Conservation (phyloP, 2,888 invertebrate species). For the Heliothis peltigera region DNA sequence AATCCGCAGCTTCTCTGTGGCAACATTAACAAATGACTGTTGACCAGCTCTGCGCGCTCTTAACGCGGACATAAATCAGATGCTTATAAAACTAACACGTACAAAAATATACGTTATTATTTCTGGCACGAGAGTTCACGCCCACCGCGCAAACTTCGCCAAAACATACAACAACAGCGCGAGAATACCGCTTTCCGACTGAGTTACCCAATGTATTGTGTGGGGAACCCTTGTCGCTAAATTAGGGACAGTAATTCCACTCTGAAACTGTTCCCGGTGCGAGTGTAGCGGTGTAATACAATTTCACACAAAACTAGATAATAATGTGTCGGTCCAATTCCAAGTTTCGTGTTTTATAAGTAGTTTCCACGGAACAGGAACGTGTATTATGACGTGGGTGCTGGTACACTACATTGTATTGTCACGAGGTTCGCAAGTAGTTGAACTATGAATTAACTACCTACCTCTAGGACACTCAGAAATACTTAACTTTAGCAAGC, state of each 20-base stretch:
- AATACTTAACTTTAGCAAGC: too few species aligned
- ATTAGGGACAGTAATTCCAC: slow-evolving; percentile 10
- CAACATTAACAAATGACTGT: slow-evolving; percentile 45
- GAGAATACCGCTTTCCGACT: slow-evolving; percentile 40
- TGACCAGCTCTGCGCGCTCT: slow-evolving; percentile 38
- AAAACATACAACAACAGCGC: slow-evolving; percentile 50
- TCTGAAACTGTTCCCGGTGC: not conserved
- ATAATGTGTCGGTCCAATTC: slow-evolving; percentile 1
- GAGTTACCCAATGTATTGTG: slow-evolving; percentile 44
- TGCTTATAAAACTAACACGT: slow-evolving; percentile 36
- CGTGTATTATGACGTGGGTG: not conserved
- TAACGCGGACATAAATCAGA: slow-evolving; percentile 52
- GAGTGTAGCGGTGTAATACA: not conserved
- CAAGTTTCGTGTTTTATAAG: not conserved
- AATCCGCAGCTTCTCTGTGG: slow-evolving; percentile 15
- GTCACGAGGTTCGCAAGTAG: too few species aligned
- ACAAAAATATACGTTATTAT: slow-evolving; percentile 52
- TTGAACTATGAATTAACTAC: too few species aligned
- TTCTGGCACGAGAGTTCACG: slow-evolving; percentile 34
- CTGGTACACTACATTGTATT: not conserved
- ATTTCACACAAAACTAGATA: not conserved
- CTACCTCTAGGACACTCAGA: too few species aligned
- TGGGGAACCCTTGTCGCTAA: not conserved
- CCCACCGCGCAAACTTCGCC: slow-evolving; percentile 29
- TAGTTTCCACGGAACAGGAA: not conserved